Conservation (phyloP, 2,888 invertebrate species). For the Digitonthophagus gazella region DNA sequence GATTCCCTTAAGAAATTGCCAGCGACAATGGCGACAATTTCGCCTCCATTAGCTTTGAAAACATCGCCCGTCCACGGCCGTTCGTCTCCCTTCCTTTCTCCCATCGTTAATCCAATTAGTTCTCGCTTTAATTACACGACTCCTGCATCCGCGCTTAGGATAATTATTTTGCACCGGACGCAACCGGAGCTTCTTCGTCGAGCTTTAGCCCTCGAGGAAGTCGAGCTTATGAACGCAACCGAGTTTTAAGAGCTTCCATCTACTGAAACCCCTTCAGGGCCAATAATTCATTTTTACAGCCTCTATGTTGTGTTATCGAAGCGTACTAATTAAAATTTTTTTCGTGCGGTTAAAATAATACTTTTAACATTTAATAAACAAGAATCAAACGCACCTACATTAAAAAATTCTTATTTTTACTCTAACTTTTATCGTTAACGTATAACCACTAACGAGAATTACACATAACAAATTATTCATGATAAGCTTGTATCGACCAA, state of each 20-base stretch:
- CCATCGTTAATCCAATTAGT: neutral
- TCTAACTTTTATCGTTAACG: too few species aligned
- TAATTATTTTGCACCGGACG: neutral
- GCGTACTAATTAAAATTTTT: too few species aligned
- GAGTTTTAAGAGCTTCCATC: neutral
- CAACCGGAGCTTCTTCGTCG: neutral
- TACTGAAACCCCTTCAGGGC: neutral
- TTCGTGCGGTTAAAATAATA: too few species aligned
- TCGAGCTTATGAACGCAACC: neutral
- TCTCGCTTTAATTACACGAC: neutral
- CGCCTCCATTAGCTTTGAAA: neutral
- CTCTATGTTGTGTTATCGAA: too few species aligned
- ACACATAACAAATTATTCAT: too few species aligned
- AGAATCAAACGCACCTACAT: too few species aligned
- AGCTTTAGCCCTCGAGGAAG: neutral
- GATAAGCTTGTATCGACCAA: too few species aligned
- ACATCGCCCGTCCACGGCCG: neutral
- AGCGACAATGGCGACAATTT: neutral
- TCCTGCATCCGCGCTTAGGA: neutral
- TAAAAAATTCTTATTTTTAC: too few species aligned
- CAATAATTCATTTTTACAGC: neutral
- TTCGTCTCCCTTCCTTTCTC: neutral
- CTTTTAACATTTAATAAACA: too few species aligned
- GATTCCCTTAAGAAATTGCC: neutral
- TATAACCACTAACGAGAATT: too few species aligned